Percentiles rank a stretch among this genome's conserved stretches.
These are phyloP conservation scores for Folsomia candida DNA, from an alignment of 2,888 invertebrate genomes.

Conservation along the genomic window DNA sequence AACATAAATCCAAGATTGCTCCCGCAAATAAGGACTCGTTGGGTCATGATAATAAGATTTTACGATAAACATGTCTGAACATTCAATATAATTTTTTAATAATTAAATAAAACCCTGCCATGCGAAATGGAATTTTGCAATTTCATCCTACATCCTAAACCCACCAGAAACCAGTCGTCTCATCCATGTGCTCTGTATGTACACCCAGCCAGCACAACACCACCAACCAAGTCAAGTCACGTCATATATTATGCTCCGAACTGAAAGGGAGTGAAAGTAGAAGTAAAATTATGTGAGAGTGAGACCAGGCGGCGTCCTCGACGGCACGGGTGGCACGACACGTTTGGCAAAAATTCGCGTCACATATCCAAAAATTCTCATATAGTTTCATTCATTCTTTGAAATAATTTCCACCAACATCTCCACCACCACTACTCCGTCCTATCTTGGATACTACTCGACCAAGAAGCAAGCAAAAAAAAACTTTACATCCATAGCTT, in stretches of 20 bases:
- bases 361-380: background rate
- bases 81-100: background rate
- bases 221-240: background rate
- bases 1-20: too few relatives aligned
- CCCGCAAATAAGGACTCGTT: too few relatives aligned
- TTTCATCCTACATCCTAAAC: background rate
- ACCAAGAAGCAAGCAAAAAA: background rate
- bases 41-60: too few relatives aligned
- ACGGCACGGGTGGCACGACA: background rate
- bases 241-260: background rate
- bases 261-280: background rate
- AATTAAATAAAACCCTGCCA: background rate
- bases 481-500: background rate
- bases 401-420: background rate
- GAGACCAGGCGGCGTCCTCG: background rate
- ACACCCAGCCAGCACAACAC: too few relatives aligned
- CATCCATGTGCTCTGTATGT: too few relatives aligned
- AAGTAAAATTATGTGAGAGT: constrained; percentile 2
- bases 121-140: background rate
- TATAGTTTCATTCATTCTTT: background rate
- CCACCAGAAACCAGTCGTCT: too few relatives aligned
- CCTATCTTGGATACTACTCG: too few relatives aligned
- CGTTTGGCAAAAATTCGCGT: background rate
- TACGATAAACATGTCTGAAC: background rate
- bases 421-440: background rate